Base-by-base conservation (phyloP, 2,113 vertebrate species). In the Eidolon helvum region DNA sequence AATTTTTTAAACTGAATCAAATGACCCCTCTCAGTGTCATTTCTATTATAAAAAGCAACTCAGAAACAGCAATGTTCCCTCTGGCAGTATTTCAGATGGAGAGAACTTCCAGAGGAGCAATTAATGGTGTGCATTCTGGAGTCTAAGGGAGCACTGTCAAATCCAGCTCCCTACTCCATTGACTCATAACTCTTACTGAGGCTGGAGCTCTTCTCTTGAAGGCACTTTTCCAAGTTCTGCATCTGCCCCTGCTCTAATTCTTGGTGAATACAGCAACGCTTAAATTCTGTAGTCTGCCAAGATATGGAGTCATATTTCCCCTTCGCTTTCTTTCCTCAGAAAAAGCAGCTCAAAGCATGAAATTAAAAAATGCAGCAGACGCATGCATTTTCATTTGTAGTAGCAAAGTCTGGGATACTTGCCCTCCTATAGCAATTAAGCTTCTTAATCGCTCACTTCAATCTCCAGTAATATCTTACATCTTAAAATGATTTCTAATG, bases 61-160 rank as follows among this genome's bases (percentile, higher is more conserved):
- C 57, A 71, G 72, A 94, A 96, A 96, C 59, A 63, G 78, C 63
- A 89, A 83, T 4, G 24, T 79, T 93, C 94, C 92, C 92, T 79
- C 45, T 89, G 78, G 97, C 95, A 69, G 24, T 40, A 78, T 87
- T 87, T 93, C 57, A 65, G 87, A 33, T 40, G 38, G 92, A 82
- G 35, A 95, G 79, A 82, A 93, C 88, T 50, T 95, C 79, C 69
- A 66, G 5, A 74, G 79, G 45, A 91, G 38, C 87, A 93, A 91
- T 95, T 82, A 93, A 65, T 14, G 26, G 22, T 0, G 2, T 61
- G 68, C 57, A 16, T 74, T 91, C 77, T 48, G 19, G 35, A 68
- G 38, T 88, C 91, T 84, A 35, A 38, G 63, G 55, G 83, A 68
- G 61, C 45, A 28, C 77, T 66, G 86, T 78, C 91, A 43, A 55